Base-by-base conservation (phyloP, 2,797 vertebrate genomes). In the Oceanodroma leucorhoa region DNA sequence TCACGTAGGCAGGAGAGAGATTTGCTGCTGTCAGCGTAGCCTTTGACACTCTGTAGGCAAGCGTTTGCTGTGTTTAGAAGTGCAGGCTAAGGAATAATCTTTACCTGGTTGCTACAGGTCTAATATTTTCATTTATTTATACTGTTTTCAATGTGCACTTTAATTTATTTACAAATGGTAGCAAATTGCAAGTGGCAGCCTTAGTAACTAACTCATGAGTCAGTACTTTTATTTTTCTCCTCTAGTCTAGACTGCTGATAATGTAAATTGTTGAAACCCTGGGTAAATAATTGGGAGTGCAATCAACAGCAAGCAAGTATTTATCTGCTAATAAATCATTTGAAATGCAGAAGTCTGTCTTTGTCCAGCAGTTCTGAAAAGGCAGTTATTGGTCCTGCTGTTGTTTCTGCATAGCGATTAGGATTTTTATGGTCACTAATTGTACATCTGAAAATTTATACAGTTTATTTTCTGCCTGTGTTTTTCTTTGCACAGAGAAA, bases 311-410 rank as follows among this genome's bases (percentile, higher is more conserved):
- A 92, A 92, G 60, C 90, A 67, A 80, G 67, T 65, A 87, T 95
- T 97, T 95, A 92, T 94, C 94, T 94, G 57, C 90, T 97, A 96
- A 96, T 96, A 95, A 93, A 96, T 80, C 71, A 85, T 93, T 78
- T 76, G 92, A 96, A 96, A 95, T 95, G 90, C 83, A 81, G 58
- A 92, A 92, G 87, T 92, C 81, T 72, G 60, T 73, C 91, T 91
- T 88, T 17, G 50, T 90, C 93, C 85, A 91, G 5, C 46, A 45
- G 48, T 88, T 91, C 90, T 95, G 95, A 94, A 92, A 94, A 92
- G 83, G 81, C 78, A 91, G 71, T 92, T 96, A 94, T 46, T 85
- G 92, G 93, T 89, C 75, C 71, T 92, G 71, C 86, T 92, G 81
- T 72, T 87, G 71, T 94, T 96, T 92, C 83, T 91, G 83, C 83